These are phyloP conservation scores for Rhimphoctona megacephalus DNA, from an alignment of 2,888 invertebrate species.

Conservation along the genomic window DNA sequence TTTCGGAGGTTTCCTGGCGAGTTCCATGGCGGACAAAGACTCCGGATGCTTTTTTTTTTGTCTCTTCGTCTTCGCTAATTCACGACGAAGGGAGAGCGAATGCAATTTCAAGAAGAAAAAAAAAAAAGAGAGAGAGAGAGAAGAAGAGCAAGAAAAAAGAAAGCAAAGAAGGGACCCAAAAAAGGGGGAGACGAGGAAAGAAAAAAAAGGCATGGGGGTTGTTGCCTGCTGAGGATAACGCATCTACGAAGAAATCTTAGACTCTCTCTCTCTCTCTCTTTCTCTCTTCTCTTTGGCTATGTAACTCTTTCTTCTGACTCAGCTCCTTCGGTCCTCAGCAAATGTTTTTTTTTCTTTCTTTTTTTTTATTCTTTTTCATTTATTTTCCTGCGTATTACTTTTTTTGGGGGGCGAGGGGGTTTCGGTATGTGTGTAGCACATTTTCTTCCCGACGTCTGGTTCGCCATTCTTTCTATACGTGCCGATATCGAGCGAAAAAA, in stretches of 20 bases:
- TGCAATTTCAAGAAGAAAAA: slow-evolving; percentile 16
- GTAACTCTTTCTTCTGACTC: slow-evolving; percentile 59
- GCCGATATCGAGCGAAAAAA: slow-evolving; percentile 44
- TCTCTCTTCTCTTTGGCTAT: slow-evolving; percentile 28
- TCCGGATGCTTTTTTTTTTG: slow-evolving; percentile 52
- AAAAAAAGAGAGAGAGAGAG: no score
- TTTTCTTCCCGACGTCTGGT: slow-evolving; percentile 35
- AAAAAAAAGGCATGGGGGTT: slow-evolving; percentile 8
- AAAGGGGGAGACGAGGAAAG: background rate
- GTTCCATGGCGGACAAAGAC: slow-evolving; percentile 75
- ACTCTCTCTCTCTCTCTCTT: slow-evolving; percentile 18
- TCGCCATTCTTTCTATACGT: slow-evolving; percentile 57
- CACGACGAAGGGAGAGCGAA: slow-evolving; percentile 22
- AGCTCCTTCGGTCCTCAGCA: slow-evolving; percentile 19
- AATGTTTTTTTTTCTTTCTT: slow-evolving; percentile 43
- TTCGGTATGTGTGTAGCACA: slow-evolving; percentile 2
- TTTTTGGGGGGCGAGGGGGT: background rate
- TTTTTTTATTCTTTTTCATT: background rate
- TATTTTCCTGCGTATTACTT: slow-evolving; percentile 21
- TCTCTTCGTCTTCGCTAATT: slow-evolving; percentile 33
- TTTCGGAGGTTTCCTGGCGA: slow-evolving; percentile 68
- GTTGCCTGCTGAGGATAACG: slow-evolving; percentile 39
- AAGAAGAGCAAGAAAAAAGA: background rate
- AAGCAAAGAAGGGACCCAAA: no score
- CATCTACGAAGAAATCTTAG: slow-evolving; percentile 57